These are phyloP conservation scores for Clarias pachynema DNA, from an alignment of 2,797 vertebrate species.

Conservation along the genomic window DNA sequence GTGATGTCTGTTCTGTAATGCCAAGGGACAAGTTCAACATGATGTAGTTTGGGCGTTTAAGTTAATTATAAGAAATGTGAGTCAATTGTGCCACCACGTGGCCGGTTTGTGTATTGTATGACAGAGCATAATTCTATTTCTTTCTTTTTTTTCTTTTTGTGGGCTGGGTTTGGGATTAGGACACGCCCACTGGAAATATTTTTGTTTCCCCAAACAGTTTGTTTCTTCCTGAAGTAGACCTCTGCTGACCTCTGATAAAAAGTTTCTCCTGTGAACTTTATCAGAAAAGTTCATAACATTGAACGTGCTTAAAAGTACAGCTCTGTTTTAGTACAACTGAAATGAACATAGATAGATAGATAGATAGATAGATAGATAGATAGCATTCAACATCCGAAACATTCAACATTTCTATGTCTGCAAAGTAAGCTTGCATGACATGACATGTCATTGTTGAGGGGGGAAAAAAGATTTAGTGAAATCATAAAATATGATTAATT, in stretches of 20 bases:
- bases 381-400: background rate
- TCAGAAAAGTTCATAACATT: background rate
- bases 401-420: too few species aligned
- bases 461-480: background rate
- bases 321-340: background rate
- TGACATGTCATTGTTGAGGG: too few species aligned
- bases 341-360: background rate
- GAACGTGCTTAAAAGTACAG: background rate
- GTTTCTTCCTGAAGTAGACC: background rate
- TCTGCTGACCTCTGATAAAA: background rate
- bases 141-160: background rate
- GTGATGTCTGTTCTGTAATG: background rate
- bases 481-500: too few species aligned
- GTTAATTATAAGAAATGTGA: background rate
- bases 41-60: conserved; percentile 2
- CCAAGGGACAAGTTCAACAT: background rate
- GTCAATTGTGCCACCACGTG: conserved; percentile 20
- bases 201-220: background rate
- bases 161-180: background rate
- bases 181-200: conserved; percentile 20
- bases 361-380: background rate
- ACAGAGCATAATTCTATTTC: too few species aligned
- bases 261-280: background rate
- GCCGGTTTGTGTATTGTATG: background rate
- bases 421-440: background rate